phyloP scores from a whole-genome alignment of 2,888 invertebrate species.

The Siphlonurus alternatus region DNA sequence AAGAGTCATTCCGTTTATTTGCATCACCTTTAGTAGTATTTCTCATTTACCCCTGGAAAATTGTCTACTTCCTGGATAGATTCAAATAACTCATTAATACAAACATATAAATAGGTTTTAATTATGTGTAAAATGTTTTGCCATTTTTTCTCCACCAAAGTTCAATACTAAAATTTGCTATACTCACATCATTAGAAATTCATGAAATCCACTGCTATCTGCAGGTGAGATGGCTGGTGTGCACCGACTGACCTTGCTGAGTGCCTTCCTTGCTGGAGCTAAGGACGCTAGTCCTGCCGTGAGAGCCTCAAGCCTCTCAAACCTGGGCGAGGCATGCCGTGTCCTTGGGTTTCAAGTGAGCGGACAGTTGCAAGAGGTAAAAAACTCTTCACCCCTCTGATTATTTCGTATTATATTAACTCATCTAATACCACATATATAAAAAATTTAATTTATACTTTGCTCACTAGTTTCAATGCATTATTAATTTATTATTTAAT shows the following conservation, averaged over 20 bases:
- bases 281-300: slow-evolving; percentile 54
- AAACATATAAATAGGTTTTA: too few species aligned
- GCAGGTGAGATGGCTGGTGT: slow-evolving; percentile 52
- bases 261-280: slow-evolving; percentile 50
- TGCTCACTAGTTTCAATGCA: background rate
- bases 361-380: slow-evolving; percentile 53
- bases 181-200: too few species aligned
- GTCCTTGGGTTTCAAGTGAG: slow-evolving; percentile 58
- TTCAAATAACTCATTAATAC: too few species aligned
- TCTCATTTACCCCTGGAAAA: too few species aligned
- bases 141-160: too few species aligned
- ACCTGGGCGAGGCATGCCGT: slow-evolving; percentile 63
- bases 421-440: too few species aligned
- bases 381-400: slow-evolving; percentile 16
- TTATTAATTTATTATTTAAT: background rate
- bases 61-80: too few species aligned
- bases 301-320: slow-evolving; percentile 65
- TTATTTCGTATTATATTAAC: background rate
- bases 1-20: too few species aligned
- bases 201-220: too few species aligned
- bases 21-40: too few species aligned
- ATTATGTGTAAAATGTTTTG: too few species aligned
- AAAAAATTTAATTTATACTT: background rate
- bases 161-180: too few species aligned
- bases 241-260: slow-evolving; percentile 49